Base-by-base conservation (phyloP, 2,113 vertebrate species). In the Phainopepla nitens region DNA sequence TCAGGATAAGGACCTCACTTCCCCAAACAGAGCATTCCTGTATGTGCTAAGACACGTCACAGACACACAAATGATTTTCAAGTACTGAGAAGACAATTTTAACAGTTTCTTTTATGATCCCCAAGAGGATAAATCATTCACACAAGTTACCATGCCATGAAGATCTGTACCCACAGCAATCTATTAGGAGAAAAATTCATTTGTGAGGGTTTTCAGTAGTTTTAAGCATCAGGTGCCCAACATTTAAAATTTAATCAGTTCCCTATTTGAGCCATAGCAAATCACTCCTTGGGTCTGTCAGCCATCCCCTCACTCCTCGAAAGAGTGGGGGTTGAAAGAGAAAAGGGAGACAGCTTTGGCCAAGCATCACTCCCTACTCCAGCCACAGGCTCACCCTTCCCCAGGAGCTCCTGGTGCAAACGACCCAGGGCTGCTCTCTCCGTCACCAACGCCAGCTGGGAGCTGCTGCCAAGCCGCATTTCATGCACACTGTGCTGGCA, bases 11-110 rank as follows among this genome's bases (percentile, higher is more conserved):
- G 49, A 81, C 45, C 65, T 92, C 39, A n/a, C 86, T 96, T 96
- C 82, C 88, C 80, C 90, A 97, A 96, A 92, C 70, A 94, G 51
- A 93, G 80, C 90, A 95, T 94, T 95, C 88, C 80, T 92, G 57
- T 29, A 56, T n/a, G 7, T 87, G 92, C 90, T 96, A 89, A 71
- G 86, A 70, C 96, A 95, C 0, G 17, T 83, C 94, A 87, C 76
- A 87, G 76, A 62, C 85, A 92, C 82, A 84, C 80, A 90, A 91
- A 89, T 76, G 11, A 45, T 87, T 84, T 87, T 92, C 69, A 87
- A 70, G 89, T 41, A 81, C 83, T 93, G 64, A 71, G 65, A 87
- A 79, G 68, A 50, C 53, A 49, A 92, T 94, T 90, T 95, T 84
- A 36, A 36, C 41, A 57, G 81, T 56, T 72, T 82, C 72, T 90